Percentiles rank a stretch among this genome's conserved stretches.
Evolutionary conservation across 2,113 vertebrate species (phyloP).

Genomic region (Butorides virescens): DNA sequence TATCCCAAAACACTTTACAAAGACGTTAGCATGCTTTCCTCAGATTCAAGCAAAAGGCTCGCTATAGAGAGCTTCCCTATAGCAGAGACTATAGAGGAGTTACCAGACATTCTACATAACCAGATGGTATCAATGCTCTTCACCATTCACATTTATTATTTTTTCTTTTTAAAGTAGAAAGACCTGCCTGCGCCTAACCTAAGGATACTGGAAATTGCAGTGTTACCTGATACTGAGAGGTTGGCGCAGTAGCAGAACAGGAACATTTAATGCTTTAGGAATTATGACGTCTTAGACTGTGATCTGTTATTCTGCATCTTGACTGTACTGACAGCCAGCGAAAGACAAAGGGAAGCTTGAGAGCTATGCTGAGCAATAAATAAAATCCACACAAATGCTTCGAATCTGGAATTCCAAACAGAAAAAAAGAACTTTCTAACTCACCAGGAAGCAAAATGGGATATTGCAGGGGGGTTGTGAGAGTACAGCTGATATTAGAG

Average conservation of each 20-base stretch:
- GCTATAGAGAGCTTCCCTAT: fast-evolving
- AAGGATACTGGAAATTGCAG: not conserved
- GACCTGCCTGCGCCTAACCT: not conserved
- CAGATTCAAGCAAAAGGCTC: not conserved
- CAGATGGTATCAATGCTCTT: not conserved
- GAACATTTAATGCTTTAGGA: not conserved
- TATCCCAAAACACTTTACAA: not conserved
- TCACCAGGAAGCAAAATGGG: not conserved
- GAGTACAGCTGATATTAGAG: not conserved
- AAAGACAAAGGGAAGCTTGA: not conserved
- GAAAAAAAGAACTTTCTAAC: not conserved
- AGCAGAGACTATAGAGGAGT: not conserved
- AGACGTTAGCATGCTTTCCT: not conserved
- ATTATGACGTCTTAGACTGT: not conserved
- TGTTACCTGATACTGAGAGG: not conserved
- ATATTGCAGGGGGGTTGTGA: not conserved
- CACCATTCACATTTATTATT: not conserved
- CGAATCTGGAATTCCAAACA: not conserved
- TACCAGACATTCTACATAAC: not conserved
- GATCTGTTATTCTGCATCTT: not conserved
- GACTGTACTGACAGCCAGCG: not conserved
- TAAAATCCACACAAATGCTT: not conserved
- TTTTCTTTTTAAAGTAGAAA: not conserved
- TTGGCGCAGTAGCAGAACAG: not conserved
- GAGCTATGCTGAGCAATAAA: not conserved